Evolutionary conservation across 2,797 vertebrate genomes (phyloP).

Genomic region (Lates japonicus): DNA sequence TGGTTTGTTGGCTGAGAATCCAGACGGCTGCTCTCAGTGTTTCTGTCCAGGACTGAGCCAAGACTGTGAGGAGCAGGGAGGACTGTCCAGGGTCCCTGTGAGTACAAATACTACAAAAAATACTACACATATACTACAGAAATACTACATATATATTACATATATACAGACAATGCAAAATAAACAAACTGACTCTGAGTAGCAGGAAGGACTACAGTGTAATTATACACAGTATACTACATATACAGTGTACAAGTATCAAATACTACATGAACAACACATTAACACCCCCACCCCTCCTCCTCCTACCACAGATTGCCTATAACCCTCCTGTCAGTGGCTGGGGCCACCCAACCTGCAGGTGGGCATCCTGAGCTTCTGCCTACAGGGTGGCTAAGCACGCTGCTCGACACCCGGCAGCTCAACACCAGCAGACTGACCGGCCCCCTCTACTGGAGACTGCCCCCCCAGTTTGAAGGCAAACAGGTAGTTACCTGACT

Average conservation of each 20-base stretch:
- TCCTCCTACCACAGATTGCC: constrained; percentile 82
- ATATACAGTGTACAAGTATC: not conserved
- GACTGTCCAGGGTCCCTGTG: constrained; percentile 86
- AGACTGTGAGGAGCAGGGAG: constrained; percentile 89
- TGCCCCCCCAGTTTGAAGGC: constrained; percentile 89
- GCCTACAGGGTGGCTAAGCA: no score
- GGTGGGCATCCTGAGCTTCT: no score
- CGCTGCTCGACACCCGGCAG: constrained; percentile 86
- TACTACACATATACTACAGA: not conserved
- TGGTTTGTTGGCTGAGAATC: constrained; percentile 80
- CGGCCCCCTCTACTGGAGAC: constrained; percentile 92
- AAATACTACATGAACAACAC: not conserved
- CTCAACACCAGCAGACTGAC: constrained; percentile 77
- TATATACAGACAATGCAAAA: not conserved
- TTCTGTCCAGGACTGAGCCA: constrained; percentile 92
- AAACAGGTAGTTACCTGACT: constrained; percentile 84
- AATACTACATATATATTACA: not conserved
- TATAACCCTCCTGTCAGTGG: constrained; percentile 83
- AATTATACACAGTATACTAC: not conserved
- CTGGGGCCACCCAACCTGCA: no score
- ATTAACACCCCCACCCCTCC: not conserved
- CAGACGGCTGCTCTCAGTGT: constrained; percentile 89
- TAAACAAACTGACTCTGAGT: no score
- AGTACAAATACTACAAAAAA: constrained; percentile 59
- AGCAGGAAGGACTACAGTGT: no score